Base-by-base conservation (phyloP, 2,113 vertebrate genomes). In the Ceratotherium simum region DNA sequence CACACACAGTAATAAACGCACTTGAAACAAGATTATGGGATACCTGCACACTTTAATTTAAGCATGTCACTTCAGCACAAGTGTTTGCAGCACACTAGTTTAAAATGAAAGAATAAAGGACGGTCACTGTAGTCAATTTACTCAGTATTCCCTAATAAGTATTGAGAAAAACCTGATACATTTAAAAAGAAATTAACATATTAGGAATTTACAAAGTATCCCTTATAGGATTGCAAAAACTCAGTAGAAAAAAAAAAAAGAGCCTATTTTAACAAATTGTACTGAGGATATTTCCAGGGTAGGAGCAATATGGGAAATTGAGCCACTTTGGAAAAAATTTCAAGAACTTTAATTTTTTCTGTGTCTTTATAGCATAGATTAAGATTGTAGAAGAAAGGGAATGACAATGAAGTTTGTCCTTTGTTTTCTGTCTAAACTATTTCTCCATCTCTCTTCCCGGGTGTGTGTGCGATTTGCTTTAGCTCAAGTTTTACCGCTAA, bases 181-280 rank as follows among this genome's bases (percentile, higher is more conserved):
- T 65, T 92, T 84, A n/a, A 82, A 72, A 92, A 60, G 46, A 95
- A 95, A 14, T 76, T 93, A 82, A 60, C n/a, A 25, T 60, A 60
- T 90, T 78, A 93, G 31, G 5, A 90, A 87, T 83, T 97, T 58
- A 69, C 9, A 90, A 31, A 91, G 78, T 25, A 56, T 85, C 21
- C 60, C 46, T 79, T 86, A 58, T 17, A 79, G 36, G 11, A 76
- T 1, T 70, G 4, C 2, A 90, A 81, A 96, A 84, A 25, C 12
- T 78, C 51, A 73, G 13, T 20, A 54, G 12, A 87, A 23, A 17
- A 78, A 75, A 96, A 56, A 83, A 54, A 97, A 56, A 82, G 95
- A 54, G 58, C 79, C 51, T 2, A 2, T 79, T 83, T 82, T 85
- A 89, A 75, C 48, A 56, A 21, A 54, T 82, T 91, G n/a, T n/a